Conservation (phyloP, 2,113 vertebrate species). For the Columba janthina region DNA sequence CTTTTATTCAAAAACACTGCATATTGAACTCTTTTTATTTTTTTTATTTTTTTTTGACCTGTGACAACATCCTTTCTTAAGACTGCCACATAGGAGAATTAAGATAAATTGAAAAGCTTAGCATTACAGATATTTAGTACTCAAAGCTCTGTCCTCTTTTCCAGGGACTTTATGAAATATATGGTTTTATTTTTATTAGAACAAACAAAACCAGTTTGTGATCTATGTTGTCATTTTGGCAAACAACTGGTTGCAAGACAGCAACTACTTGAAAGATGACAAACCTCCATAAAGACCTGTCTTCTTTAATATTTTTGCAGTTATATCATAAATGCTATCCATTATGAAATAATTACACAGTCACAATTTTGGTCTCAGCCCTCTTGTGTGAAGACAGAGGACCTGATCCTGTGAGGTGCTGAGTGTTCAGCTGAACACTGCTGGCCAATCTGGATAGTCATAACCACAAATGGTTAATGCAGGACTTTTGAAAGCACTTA, state of each 20-base stretch:
- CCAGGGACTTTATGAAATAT: neutral
- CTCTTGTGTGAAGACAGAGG: neutral
- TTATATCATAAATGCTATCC: neutral
- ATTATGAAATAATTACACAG: neutral
- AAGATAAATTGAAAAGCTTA: neutral
- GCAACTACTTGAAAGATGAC: neutral
- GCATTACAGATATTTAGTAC: neutral
- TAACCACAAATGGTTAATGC: neutral
- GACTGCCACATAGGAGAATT: neutral
- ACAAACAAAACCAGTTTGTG: neutral
- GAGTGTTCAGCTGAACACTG: neutral
- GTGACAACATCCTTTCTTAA: neutral
- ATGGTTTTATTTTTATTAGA: neutral
- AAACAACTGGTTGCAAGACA: neutral
- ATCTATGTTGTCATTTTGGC: neutral
- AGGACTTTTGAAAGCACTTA: neutral
- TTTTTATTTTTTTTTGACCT: neutral
- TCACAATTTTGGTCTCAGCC: neutral
- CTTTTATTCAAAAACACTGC: neutral
- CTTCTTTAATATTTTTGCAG: neutral
- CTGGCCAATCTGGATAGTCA: neutral
- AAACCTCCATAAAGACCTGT: neutral
- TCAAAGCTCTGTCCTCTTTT: neutral
- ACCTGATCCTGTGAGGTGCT: neutral
- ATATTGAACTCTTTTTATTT: neutral